phyloP scores from a whole-genome alignment of 2,888 invertebrate genomes.

The Andrena chrysosceles region DNA sequence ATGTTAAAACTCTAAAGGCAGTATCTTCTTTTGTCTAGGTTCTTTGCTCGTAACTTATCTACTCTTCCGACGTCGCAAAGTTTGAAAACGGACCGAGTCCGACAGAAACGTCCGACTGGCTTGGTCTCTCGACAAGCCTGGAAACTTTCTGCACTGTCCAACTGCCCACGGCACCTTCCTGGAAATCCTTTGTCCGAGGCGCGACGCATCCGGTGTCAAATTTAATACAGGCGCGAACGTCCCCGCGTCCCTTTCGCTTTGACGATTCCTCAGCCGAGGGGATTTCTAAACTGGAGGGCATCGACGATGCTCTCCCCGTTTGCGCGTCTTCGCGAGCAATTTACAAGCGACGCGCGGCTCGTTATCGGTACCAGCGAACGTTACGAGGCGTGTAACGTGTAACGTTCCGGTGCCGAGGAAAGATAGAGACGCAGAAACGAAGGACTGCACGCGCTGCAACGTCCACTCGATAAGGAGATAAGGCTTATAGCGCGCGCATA shows the following conservation, averaged over 20 bases:
- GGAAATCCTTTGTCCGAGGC: conserved; percentile 39
- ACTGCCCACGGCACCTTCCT: conserved; percentile 22
- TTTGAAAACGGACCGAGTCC: no score
- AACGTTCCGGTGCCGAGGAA: conserved; percentile 14
- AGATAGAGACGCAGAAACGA: conserved; percentile 45
- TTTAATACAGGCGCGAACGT: conserved; percentile 43
- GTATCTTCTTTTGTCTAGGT: no score
- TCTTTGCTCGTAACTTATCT: no score
- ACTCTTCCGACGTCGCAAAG: no score
- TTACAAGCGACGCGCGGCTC: conserved; percentile 25
- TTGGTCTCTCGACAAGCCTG: neutral
- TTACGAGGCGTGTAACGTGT: conserved; percentile 26
- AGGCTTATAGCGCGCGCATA: conserved; percentile 51
- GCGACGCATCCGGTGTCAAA: conserved; percentile 58
- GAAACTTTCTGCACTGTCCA: conserved; percentile 5
- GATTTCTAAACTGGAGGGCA: neutral
- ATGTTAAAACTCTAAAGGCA: no score
- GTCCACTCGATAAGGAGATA: conserved; percentile 64
- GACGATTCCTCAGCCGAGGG: neutral
- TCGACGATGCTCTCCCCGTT: neutral
- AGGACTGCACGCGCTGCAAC: conserved; percentile 32
- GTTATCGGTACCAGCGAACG: conserved; percentile 31
- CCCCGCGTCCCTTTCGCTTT: neutral
- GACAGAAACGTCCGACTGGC: neutral
- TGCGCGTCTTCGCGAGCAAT: neutral